Conservation (phyloP, 53 echinoderm and acorn worm genomes). For the Henricia sp. region DNA sequence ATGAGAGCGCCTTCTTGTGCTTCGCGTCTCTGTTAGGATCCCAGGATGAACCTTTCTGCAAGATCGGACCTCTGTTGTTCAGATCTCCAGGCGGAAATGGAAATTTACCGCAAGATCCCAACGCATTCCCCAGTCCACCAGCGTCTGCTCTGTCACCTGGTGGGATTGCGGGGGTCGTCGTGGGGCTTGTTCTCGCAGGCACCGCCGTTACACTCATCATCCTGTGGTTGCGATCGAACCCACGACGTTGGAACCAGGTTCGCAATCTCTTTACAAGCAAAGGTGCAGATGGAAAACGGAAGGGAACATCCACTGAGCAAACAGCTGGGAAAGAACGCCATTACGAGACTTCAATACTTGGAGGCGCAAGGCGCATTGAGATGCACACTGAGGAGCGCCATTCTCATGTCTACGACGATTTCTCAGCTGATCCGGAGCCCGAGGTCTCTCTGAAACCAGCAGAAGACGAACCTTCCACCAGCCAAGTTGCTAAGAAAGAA, state of each 20-base stretch:
- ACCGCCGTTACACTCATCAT: neutral
- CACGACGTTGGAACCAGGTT: neutral
- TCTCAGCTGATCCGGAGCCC: neutral
- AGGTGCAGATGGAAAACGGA: neutral
- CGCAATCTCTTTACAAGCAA: neutral
- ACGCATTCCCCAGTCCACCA: neutral
- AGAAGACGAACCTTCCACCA: neutral
- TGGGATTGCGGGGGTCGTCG: neutral
- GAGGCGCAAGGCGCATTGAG: neutral
- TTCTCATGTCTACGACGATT: neutral
- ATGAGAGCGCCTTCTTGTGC: neutral
- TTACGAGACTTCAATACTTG: neutral
- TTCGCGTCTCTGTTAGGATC: neutral
- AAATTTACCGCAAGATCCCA: neutral
- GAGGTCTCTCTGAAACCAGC: neutral
- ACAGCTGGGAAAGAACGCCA: neutral
- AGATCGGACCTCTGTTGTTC: neutral
- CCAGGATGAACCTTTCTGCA: neutral
- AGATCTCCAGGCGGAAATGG: neutral
- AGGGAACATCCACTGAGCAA: neutral
- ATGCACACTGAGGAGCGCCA: neutral
- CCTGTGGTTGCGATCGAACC: neutral
- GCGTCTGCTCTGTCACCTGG: neutral
- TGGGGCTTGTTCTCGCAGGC: neutral
- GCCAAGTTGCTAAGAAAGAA: neutral